These are phyloP conservation scores for Thera obeliscata DNA, from an alignment of 2,888 invertebrate genomes.

Conservation along the genomic window DNA sequence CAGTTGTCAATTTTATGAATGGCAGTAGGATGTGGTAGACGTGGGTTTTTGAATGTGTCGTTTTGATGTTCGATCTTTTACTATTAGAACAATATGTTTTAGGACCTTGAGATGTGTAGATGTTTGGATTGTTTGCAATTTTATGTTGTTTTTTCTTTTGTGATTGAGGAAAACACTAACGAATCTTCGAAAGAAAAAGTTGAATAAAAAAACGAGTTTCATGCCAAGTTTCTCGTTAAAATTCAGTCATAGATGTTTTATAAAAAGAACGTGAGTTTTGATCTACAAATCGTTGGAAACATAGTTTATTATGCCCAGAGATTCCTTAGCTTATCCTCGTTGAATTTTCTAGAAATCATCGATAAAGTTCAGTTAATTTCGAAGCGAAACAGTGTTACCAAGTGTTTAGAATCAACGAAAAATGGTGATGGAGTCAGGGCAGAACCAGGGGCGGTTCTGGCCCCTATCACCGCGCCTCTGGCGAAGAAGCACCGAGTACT, in stretches of 20 bases:
- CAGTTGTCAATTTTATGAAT: constrained; percentile 15
- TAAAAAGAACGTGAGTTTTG: neutral
- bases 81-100: too few relatives aligned
- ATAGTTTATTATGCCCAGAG: constrained; percentile 6
- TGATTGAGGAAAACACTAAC: too few relatives aligned
- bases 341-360: constrained; percentile 40
- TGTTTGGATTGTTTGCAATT: neutral
- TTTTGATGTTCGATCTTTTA: too few relatives aligned
- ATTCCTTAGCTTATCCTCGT: constrained; percentile 23
- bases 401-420: constrained; percentile 53
- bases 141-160: neutral
- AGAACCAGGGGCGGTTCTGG: constrained; percentile 75
- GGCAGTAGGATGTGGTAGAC: constrained; percentile 14
- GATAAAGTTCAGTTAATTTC: constrained; percentile 59
- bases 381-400: constrained; percentile 5
- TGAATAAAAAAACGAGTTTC: neutral
- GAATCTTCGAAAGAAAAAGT: too few relatives aligned
- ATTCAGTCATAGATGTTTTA: neutral
- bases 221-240: neutral
- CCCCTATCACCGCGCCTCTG: constrained; percentile 77
- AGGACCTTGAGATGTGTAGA: too few relatives aligned
- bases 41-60: neutral
- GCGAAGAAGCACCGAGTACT: constrained; percentile 78
- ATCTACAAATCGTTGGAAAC: neutral
- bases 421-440: constrained; percentile 80